Conservation (phyloP, 2,797 vertebrate species). For the Clarias laeviceps region DNA sequence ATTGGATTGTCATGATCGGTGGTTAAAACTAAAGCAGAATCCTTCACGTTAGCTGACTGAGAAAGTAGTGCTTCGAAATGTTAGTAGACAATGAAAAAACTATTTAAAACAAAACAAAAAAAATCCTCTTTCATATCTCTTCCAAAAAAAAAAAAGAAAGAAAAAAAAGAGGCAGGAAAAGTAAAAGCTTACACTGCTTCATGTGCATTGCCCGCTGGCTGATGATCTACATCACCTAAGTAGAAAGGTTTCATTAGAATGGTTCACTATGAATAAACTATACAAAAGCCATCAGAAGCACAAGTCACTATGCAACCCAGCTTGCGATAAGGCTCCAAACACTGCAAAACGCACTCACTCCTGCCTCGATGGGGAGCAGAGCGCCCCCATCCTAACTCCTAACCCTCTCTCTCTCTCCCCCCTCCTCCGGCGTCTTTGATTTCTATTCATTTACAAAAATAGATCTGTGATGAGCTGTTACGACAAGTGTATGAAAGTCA, state of each 20-base stretch:
- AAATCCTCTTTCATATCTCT: constrained; percentile 4
- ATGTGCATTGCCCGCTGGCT: constrained; percentile 49
- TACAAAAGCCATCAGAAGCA: constrained; percentile 47
- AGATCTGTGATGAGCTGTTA: constrained; percentile 56
- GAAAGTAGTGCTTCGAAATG: constrained; percentile 59
- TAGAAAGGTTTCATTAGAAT: constrained; percentile 41
- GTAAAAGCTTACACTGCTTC: constrained; percentile 55
- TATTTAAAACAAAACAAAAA: constrained; percentile 47
- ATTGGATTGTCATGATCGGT: constrained; percentile 61
- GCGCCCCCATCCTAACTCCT: no score
- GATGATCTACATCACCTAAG: constrained; percentile 33
- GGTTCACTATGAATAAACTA: constrained; percentile 50
- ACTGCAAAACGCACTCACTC: constrained; percentile 28
- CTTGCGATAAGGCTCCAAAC: constrained; percentile 36
- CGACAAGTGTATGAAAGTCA: constrained; percentile 47
- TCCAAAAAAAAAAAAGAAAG: constrained; percentile 59
- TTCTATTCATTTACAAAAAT: constrained; percentile 58
- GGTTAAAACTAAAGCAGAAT: constrained; percentile 52
- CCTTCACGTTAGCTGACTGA: constrained; percentile 57
- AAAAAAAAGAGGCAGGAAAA: constrained; percentile 10
- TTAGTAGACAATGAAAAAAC: constrained; percentile 62
- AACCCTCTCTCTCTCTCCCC: no score
- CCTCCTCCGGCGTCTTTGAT: constrained; percentile 12
- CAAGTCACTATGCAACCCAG: constrained; percentile 47
- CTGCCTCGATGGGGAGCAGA: constrained; percentile 4